These are phyloP conservation scores for Chrysotoxum bicinctum DNA, from an alignment of 2,888 invertebrate species.

Conservation along the genomic window DNA sequence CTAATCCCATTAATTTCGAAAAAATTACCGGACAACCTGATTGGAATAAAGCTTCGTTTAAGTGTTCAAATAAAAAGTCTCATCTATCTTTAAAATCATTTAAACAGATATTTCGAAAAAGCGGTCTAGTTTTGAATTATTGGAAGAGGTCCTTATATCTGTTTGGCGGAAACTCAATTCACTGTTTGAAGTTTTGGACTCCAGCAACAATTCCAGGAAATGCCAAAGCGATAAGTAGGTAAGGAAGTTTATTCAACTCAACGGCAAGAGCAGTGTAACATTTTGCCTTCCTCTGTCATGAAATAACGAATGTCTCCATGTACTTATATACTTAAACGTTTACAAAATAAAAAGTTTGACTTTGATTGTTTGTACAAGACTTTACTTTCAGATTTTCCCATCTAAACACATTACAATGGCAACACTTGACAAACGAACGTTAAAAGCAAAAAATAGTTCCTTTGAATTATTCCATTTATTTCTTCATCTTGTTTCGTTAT, in stretches of 20 bases:
- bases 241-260: not conserved
- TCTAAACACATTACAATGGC: slow-evolving; percentile 15
- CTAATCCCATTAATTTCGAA: too few species aligned
- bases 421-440: not conserved
- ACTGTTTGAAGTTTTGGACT: too few species aligned
- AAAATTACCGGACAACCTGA: too few species aligned
- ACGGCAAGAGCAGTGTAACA: not conserved
- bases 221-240: too few species aligned
- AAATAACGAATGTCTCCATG: not conserved
- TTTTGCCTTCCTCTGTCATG: not conserved
- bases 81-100: too few species aligned
- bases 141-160: too few species aligned
- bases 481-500: slow-evolving; percentile 4
- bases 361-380: not conserved
- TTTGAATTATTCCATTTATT: slow-evolving; percentile 10
- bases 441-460: slow-evolving; percentile 8
- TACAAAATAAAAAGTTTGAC: not conserved
- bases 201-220: too few species aligned
- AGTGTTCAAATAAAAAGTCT: too few species aligned
- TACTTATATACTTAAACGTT: not conserved
- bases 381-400: not conserved
- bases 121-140: too few species aligned
- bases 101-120: too few species aligned
- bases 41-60: too few species aligned
- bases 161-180: too few species aligned